phyloP scores from a whole-genome alignment of 2,113 vertebrate species.

The Silurus asotus region DNA sequence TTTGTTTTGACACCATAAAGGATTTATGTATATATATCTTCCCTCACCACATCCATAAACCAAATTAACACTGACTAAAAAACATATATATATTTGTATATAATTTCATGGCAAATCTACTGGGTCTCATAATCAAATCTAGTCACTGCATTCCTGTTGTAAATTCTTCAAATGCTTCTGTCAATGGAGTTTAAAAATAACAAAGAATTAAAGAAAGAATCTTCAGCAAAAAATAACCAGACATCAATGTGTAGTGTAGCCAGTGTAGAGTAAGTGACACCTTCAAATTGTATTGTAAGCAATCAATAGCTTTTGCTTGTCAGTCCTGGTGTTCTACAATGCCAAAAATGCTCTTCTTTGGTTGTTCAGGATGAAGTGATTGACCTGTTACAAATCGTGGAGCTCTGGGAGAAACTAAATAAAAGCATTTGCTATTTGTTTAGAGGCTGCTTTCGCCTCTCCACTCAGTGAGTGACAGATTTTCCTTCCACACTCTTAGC shows the following conservation, averaged over 20 bases:
- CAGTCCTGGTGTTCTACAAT: background rate
- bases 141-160: background rate
- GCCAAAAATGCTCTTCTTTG: background rate
- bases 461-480: background rate
- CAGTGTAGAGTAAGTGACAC: background rate
- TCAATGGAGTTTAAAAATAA: background rate
- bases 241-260: conserved; percentile 12
- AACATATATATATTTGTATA: no score
- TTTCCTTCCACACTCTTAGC: background rate
- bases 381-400: background rate
- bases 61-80: no score
- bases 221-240: background rate
- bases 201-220: background rate
- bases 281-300: background rate
- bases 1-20: background rate
- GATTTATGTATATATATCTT: no score
- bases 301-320: conserved; percentile 17
- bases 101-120: background rate
- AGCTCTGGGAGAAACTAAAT: conserved; percentile 3
- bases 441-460: background rate
- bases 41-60: no score
- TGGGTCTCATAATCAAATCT: background rate
- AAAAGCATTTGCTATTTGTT: background rate
- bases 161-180: conserved; percentile 14
- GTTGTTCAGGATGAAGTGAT: background rate